These are phyloP conservation scores for Lycaena phlaeas DNA, from an alignment of 2,888 invertebrate genomes.

Conservation along the genomic window DNA sequence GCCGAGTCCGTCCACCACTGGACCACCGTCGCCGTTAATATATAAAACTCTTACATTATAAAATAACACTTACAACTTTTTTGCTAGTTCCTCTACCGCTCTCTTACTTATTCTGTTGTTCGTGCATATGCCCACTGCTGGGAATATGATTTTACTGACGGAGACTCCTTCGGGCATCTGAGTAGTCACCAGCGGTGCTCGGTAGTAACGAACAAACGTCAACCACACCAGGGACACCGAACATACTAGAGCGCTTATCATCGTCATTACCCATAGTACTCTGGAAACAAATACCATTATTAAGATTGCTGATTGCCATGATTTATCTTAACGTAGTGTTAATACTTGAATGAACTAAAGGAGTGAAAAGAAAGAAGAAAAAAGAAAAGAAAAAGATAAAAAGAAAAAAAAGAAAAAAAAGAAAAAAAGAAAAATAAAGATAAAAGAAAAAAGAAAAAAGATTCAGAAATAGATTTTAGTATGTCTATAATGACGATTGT, in stretches of 20 bases:
- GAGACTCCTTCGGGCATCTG: constrained; percentile 60
- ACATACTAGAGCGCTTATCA: constrained; percentile 47
- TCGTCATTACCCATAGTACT: constrained; percentile 48
- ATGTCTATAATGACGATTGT: no score
- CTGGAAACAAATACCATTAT: constrained; percentile 26
- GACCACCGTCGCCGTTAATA: no score
- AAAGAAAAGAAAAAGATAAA: no score
- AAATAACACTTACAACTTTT: constrained; percentile 41
- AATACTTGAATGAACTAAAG: no score
- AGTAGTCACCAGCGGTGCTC: constrained; percentile 52
- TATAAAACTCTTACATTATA: not conserved
- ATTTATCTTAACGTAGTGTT: no score
- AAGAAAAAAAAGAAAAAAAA: no score
- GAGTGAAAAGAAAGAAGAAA: no score
- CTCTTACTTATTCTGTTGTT: constrained; percentile 62
- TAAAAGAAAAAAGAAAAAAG: no score
- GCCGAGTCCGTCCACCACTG: no score
- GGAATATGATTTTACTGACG: constrained; percentile 58
- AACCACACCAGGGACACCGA: constrained; percentile 52
- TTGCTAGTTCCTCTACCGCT: constrained; percentile 44
- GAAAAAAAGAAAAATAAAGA: no score
- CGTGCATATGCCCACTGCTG: constrained; percentile 62
- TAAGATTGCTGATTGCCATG: no score
- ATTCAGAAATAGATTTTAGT: no score
- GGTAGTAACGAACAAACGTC: constrained; percentile 50